Base-by-base conservation (phyloP, 2,113 vertebrate genomes). In the Australoheros scitulus region DNA sequence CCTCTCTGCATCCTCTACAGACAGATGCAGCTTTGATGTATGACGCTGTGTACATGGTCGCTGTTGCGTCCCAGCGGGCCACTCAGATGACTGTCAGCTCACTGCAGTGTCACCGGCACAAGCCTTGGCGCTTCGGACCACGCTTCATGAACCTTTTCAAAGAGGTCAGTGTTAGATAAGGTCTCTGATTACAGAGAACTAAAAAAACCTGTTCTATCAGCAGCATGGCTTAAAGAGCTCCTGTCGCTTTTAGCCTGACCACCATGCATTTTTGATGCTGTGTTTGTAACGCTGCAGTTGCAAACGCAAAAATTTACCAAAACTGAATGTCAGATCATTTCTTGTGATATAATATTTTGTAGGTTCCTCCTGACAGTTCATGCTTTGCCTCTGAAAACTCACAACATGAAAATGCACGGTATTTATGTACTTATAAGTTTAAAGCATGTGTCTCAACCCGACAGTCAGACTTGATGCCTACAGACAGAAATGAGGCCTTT, bases 21-120 rank as follows among this genome's bases (percentile, higher is more conserved):
- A 99, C 98, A 0, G 98, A 97, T 3, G 98, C 98, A 0, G 98
- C 98, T 68, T 94, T 99, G 94, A 97, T 99, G 97, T 99, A 98
- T 0, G 98, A 99, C 2, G 98, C 98, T 0, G 98, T 99, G 76
- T 98, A 96, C 91, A 96, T 98, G 97, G 97, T 99, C 17, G 97
- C 98, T 2, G 94, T 98, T 6, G 98, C 98, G 0, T 97, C 97
- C 0, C 98, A 99, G 92, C 95, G 97, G 4, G 97, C 98, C 77
- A 94, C 96, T 13, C 98, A 99, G 95, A 96, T 99, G 96, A 96
- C 98, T 0, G 98, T 99, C 92, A 98, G 98, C 94, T 99, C 98
- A 79, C 95, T 99, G 36, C 98, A 99, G 94, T 99, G 98, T 92
- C 98, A 99, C 93, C 96, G 98, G 26, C 98, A 99, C 93, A 99